Evolutionary conservation across 2,888 invertebrate species (phyloP), one percentile per base, ranked within the genome.

Genomic region (Nephrotoma appendiculata): DNA sequence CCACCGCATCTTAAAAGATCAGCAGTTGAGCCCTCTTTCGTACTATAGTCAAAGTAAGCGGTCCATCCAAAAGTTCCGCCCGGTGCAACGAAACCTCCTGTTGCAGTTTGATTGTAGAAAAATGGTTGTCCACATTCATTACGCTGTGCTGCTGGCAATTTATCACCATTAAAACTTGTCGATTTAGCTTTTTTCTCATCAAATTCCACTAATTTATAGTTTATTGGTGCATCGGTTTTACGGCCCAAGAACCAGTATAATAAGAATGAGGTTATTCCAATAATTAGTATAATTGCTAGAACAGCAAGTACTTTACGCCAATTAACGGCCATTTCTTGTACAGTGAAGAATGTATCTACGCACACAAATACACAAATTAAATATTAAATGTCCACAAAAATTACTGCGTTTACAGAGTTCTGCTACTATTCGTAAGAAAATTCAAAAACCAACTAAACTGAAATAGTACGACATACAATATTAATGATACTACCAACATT

Each of bases 1-100:
- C 96, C 96, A 0, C 95, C 96, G 89, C 96, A 96, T 88, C 95
- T 90, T 6, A 90, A 87, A 12, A 89, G 7, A 31, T 71, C 71
- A 9, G 2, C 1, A 71, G 9, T 71, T 7, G 19, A 9, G n/a
- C 31, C 52, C 71, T 4, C 31, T 71, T 31, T 71, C 3, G 12
- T 71, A 5, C 71, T 71, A 31, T 9, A 31, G n/a, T 71, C 71
- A 71, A 71, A 71, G 9, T 71, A 71, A 31, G 71, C 71, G 31
- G 9, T 9, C 71, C 71, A 71, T 9, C 9, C 4, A 9, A 71
- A 71, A 31, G 31, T 9, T 31, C 31, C 31, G 11, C 31, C 31
- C 5, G 71, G 71, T 7, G 71, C 11, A 71, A 71, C 5, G 31
- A 31, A 71, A 71, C 31, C 31, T 7, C 71, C 71, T 2, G 71